Evolutionary conservation across 92 coral and sea anemone species (phyloP).

Genomic region (Porites divaricata): DNA sequence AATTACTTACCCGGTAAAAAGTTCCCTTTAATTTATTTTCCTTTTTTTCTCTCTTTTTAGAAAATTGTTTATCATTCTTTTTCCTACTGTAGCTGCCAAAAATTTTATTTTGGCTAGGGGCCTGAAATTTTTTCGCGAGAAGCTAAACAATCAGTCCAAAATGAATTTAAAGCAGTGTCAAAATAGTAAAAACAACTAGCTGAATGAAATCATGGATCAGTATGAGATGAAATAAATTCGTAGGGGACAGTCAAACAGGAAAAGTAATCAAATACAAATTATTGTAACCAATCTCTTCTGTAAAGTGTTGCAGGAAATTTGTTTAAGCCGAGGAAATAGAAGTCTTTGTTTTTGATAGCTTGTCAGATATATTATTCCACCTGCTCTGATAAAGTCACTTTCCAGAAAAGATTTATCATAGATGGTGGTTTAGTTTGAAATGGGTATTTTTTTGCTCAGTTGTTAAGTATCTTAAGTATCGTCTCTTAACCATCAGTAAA

Average conservation of each 20-base stretch:
- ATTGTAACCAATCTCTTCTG: background rate
- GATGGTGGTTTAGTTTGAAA: background rate
- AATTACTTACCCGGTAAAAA: too few relatives aligned
- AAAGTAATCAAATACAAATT: background rate
- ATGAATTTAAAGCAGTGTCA: background rate
- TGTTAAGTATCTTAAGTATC: background rate
- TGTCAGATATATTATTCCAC: background rate
- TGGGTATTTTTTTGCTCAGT: background rate
- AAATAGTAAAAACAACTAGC: background rate
- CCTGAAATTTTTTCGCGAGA: background rate
- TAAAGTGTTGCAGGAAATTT: constrained; percentile 9
- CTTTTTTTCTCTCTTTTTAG: too few relatives aligned
- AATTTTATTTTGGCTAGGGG: too few relatives aligned
- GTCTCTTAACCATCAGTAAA: too few relatives aligned
- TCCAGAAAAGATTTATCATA: background rate
- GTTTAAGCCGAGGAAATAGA: constrained; percentile 1
- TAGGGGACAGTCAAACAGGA: background rate
- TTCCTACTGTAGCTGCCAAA: too few relatives aligned
- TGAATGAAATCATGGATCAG: background rate
- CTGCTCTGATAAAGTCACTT: background rate
- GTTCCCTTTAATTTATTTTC: too few relatives aligned
- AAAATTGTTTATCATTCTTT: too few relatives aligned
- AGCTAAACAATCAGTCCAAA: background rate
- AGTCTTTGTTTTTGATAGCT: background rate
- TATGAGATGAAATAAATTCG: background rate